Percentiles rank a stretch among this genome's conserved stretches.
Evolutionary conservation across 2,888 invertebrate species (phyloP).

Genomic region (Thysanoteuthis rhombus): DNA sequence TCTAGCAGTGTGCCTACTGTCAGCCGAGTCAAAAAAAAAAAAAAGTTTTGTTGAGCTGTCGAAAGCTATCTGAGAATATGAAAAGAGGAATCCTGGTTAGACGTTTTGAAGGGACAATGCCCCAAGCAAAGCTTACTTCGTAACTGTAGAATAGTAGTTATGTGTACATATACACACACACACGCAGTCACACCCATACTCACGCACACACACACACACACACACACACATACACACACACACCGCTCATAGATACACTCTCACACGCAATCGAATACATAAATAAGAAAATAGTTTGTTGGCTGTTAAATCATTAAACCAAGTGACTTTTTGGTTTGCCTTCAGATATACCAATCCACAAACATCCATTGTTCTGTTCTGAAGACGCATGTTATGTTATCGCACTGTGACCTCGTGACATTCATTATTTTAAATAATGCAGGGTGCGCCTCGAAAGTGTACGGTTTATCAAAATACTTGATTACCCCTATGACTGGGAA

Average conservation of each 20-base stretch:
- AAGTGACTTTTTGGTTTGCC: neutral
- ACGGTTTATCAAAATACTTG: neutral
- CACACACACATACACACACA: neutral
- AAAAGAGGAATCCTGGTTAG: too few species aligned
- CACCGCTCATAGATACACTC: too few species aligned
- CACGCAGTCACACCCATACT: too few species aligned
- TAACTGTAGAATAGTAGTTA: too few species aligned
- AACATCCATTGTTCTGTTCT: neutral
- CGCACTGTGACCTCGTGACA: neutral
- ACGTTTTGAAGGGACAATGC: too few species aligned
- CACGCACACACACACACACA: neutral
- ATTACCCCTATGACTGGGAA: neutral
- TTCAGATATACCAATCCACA: neutral
- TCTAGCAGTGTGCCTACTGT: too few species aligned
- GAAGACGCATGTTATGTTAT: neutral
- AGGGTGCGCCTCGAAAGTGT: neutral
- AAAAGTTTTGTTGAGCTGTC: too few species aligned
- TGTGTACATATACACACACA: too few species aligned
- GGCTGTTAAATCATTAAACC: neutral
- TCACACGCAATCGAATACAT: neutral
- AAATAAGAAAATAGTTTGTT: neutral
- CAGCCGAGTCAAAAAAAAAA: too few species aligned
- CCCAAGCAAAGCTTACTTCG: too few species aligned
- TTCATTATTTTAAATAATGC: slow-evolving; percentile 12
- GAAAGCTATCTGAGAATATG: too few species aligned